phyloP scores from a whole-genome alignment of 2,888 invertebrate species.

The Orchesellides sinensis region DNA sequence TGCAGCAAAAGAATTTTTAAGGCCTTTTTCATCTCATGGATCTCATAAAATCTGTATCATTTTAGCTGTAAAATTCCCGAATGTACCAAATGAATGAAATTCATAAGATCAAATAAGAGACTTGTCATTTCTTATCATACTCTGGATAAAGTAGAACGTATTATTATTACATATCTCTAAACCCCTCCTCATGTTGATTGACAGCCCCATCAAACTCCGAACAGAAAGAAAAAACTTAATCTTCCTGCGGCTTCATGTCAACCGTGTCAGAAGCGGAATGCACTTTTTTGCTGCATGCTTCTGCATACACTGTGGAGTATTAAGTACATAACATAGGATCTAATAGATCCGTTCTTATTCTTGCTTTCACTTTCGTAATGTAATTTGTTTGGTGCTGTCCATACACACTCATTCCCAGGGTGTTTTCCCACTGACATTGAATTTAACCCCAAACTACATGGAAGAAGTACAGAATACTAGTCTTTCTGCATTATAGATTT shows the following conservation, averaged over 20 bases:
- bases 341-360: no score
- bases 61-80: conserved; percentile 22
- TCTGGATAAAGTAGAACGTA: neutral
- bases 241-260: neutral
- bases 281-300: neutral
- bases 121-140: conserved; percentile 42
- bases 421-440: neutral
- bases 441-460: neutral
- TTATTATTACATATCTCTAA: conserved; percentile 3
- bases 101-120: neutral
- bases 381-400: no score
- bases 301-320: neutral
- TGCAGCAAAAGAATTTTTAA: conserved; percentile 22
- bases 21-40: conserved; percentile 14
- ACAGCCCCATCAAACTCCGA: conserved; percentile 41
- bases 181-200: conserved; percentile 46
- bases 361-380: no score
- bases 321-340: no score
- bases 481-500: no score
- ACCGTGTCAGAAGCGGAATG: conserved; percentile 16
- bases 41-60: conserved; percentile 45
- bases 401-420: no score
- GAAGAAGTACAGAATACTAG: neutral
- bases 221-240: conserved; percentile 29
- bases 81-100: conserved; percentile 48